phyloP scores from a whole-genome alignment of 53 echinoderm and acorn worm genomes.

The Arbacia lixula region DNA sequence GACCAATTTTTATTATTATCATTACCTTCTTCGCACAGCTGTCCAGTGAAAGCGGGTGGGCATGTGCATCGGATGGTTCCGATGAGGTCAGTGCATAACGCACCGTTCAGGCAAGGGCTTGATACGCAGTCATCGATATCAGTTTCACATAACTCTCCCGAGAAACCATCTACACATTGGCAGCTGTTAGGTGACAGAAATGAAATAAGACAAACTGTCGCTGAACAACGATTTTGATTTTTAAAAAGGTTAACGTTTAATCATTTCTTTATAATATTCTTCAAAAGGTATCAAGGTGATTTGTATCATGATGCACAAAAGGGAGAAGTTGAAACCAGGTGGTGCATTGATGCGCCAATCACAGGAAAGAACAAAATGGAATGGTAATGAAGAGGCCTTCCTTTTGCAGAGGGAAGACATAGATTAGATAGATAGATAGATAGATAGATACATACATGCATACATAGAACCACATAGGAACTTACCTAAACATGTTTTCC shows the following conservation, averaged over 20 bases:
- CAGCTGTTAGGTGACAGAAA: no score
- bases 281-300: neutral
- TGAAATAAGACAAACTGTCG: no score
- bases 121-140: slow-evolving; percentile 57
- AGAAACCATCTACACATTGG: neutral
- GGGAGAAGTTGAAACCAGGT: no score
- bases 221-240: no score
- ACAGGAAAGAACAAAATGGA: no score
- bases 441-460: slow-evolving; percentile 47
- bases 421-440: no score
- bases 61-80: slow-evolving; percentile 51
- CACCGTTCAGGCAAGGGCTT: slow-evolving; percentile 45
- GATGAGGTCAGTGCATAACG: slow-evolving; percentile 47
- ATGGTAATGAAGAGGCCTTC: no score
- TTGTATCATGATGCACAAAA: slow-evolving; percentile 37
- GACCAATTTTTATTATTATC: neutral
- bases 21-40: slow-evolving; percentile 60
- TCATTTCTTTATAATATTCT: no score
- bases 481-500: slow-evolving; percentile 40
- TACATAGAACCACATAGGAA: slow-evolving; percentile 42
- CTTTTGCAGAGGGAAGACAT: no score
- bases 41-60: slow-evolving; percentile 44
- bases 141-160: slow-evolving; percentile 35
- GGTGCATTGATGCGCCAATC: no score
- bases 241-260: no score